Evolutionary conservation across 2,888 invertebrate genomes (phyloP).

Genomic region (Bellardia pandia): DNA sequence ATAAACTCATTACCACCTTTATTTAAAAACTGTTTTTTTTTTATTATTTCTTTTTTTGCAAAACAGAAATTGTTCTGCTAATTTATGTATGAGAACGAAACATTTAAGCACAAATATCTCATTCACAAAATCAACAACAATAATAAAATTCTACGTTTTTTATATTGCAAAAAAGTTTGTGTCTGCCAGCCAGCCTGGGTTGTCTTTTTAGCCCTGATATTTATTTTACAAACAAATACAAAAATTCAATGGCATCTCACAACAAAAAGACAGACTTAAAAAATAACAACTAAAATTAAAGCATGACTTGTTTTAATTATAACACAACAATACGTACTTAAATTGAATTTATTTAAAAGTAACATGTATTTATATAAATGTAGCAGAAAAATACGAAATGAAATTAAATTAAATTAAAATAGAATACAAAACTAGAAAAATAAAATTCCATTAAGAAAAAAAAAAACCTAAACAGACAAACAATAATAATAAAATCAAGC

Average conservation of each 20-base stretch:
- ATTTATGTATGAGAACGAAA: constrained; percentile 62
- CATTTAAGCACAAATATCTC: constrained; percentile 56
- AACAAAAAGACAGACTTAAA: constrained; percentile 38
- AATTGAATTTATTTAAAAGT: constrained; percentile 43
- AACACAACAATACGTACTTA: constrained; percentile 53
- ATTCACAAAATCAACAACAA: constrained; percentile 52
- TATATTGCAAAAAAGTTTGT: background rate
- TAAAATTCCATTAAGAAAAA: constrained; percentile 30
- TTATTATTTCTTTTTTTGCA: background rate
- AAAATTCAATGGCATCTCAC: constrained; percentile 55
- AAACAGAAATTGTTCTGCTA: constrained; percentile 23
- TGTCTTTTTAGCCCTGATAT: constrained; percentile 59
- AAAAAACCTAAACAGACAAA: background rate
- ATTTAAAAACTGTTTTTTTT: background rate
- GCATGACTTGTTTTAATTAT: constrained; percentile 68
- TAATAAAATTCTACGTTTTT: constrained; percentile 35
- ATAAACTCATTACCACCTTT: constrained; percentile 45
- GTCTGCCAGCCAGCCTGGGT: background rate
- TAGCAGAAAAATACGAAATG: constrained; percentile 4
- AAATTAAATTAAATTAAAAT: constrained; percentile 11
- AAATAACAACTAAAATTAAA: constrained; percentile 30
- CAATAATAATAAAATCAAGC: constrained; percentile 6
- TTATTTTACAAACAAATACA: constrained; percentile 37
- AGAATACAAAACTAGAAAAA: constrained; percentile 30
- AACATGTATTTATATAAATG: too few species aligned